A percentile compares a stretch with the other conserved stretches of the same genome.
These are phyloP conservation scores for Caretta caretta DNA, from an alignment of 2,113 vertebrate species.

Conservation along the genomic window DNA sequence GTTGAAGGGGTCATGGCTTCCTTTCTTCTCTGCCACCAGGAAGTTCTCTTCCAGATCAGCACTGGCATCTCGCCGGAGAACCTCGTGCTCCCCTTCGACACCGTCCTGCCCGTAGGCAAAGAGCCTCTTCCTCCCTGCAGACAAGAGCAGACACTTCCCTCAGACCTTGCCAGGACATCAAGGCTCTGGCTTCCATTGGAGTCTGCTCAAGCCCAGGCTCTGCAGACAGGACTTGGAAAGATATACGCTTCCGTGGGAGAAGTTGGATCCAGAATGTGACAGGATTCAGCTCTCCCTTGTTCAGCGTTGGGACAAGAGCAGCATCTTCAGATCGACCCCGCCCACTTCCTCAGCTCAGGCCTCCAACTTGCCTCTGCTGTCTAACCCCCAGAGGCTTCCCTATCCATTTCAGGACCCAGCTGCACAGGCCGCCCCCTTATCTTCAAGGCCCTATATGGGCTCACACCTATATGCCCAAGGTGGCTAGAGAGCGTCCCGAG, in stretches of 20 bases:
- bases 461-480: background rate
- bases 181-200: background rate
- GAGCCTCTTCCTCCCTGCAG: background rate
- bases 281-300: background rate
- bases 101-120: background rate
- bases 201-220: background rate
- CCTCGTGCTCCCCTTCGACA: conserved; percentile 75
- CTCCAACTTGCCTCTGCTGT: rapidly evolving
- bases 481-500: background rate
- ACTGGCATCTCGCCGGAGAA: conserved; percentile 79
- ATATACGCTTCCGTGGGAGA: background rate
- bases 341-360: background rate
- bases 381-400: background rate
- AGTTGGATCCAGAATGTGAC: background rate
- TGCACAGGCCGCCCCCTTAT: background rate
- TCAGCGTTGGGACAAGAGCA: background rate
- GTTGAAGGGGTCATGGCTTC: background rate
- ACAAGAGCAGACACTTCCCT: background rate
- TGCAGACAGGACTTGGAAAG: background rate
- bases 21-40: conserved; percentile 5
- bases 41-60: conserved; percentile 41
- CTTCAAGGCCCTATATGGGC: background rate
- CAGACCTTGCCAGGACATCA: background rate
- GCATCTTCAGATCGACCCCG: background rate
- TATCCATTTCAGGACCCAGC: background rate